Evolutionary conservation across 2,797 vertebrate genomes (phyloP).

Genomic region (Macroramphosus scolopax): DNA sequence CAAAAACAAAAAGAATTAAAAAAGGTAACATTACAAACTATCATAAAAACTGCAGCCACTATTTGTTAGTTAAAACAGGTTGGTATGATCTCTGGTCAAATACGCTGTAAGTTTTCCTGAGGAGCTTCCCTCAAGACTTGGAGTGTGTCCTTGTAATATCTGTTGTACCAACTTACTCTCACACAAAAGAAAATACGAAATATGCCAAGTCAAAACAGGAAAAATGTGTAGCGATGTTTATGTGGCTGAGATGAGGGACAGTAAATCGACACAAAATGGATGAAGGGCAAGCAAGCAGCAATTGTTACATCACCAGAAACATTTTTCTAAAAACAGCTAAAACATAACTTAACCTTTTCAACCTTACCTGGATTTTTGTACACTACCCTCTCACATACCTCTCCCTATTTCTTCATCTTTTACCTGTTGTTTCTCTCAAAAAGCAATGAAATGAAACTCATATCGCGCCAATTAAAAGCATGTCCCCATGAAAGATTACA

Average conservation of each 20-base stretch:
- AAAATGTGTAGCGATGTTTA: slow-evolving; percentile 18
- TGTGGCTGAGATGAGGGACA: slow-evolving; percentile 32
- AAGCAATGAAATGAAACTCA: slow-evolving; percentile 19
- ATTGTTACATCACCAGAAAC: slow-evolving; percentile 50
- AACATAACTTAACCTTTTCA: slow-evolving; percentile 55
- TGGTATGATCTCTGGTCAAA: slow-evolving; percentile 64
- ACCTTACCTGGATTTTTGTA: slow-evolving; percentile 23
- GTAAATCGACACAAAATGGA: slow-evolving; percentile 43
- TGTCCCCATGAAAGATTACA: slow-evolving; percentile 15
- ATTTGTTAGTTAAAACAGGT: slow-evolving; percentile 58
- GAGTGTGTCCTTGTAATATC: slow-evolving; percentile 59
- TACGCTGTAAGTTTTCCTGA: slow-evolving; percentile 64
- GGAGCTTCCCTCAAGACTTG: slow-evolving; percentile 59
- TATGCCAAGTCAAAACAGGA: slow-evolving; percentile 27
- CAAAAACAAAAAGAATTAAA: slow-evolving; percentile 63
- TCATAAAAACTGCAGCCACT: slow-evolving; percentile 68
- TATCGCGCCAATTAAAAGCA: slow-evolving; percentile 22
- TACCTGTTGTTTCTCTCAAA: slow-evolving; percentile 35
- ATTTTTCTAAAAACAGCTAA: slow-evolving; percentile 59
- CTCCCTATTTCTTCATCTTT: slow-evolving; percentile 27
- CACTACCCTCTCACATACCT: slow-evolving; percentile 25
- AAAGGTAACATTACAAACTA: slow-evolving; percentile 65
- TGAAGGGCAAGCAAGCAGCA: slow-evolving; percentile 48
- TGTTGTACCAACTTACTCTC: slow-evolving; percentile 30
- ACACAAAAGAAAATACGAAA: slow-evolving; percentile 24